These are phyloP conservation scores for cat (Felis catus) DNA, from an alignment of 2,113 vertebrate species.

Conservation along the genomic window DNA sequence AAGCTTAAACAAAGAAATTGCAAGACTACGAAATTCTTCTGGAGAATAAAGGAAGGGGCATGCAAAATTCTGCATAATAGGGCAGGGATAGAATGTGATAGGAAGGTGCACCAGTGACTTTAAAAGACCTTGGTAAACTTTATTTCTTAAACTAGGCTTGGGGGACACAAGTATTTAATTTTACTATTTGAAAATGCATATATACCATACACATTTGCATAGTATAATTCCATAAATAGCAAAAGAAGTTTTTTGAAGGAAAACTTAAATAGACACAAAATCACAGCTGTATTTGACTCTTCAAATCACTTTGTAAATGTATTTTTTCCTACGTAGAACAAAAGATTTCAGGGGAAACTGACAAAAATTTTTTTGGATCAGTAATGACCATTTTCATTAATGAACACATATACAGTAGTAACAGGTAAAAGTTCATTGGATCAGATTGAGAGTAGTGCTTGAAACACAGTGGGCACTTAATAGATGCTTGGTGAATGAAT, in stretches of 20 bases:
- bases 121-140: background rate
- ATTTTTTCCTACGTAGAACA: background rate
- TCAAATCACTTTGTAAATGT: background rate
- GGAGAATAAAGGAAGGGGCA: background rate
- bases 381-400: background rate
- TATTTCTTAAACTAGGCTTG: background rate
- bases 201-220: background rate
- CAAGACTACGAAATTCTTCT: background rate
- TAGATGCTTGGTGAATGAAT: background rate
- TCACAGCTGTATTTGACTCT: background rate
- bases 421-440: background rate
- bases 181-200: conserved; percentile 7
- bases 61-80: background rate
- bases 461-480: background rate
- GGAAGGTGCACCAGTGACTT: background rate
- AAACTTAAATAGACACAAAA: background rate
- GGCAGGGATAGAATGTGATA: background rate
- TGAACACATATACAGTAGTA: background rate
- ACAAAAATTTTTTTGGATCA: background rate
- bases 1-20: conserved; percentile 66
- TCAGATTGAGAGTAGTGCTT: background rate
- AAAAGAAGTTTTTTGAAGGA: background rate
- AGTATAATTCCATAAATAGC: background rate
- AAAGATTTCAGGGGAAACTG: background rate
- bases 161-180: background rate